These are phyloP conservation scores for Tamias sibiricus DNA, from an alignment of 2,113 vertebrate species.

Conservation along the genomic window DNA sequence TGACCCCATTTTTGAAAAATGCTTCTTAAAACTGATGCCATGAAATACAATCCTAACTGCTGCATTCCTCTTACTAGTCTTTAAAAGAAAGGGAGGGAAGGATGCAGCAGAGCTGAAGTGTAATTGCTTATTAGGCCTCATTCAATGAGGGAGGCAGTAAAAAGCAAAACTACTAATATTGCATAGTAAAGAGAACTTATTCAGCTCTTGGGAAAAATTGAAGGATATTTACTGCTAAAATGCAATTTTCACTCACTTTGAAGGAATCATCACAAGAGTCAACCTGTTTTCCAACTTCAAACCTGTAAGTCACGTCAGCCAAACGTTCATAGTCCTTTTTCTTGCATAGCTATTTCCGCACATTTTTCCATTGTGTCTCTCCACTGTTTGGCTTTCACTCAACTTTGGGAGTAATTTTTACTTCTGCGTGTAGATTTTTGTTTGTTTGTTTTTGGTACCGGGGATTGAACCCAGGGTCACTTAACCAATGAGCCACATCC, in stretches of 20 bases:
- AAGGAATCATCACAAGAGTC: slow-evolving; percentile 46
- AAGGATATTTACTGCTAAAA: slow-evolving; percentile 68
- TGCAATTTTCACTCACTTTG: slow-evolving; percentile 58
- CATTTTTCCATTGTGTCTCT: not conserved
- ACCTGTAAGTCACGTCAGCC: not conserved
- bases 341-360: not conserved
- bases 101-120: not conserved
- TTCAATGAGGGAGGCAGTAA: slow-evolving; percentile 41
- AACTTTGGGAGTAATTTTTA: not conserved
- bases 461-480: too few species aligned
- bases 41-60: not conserved
- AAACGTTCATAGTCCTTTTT: not conserved
- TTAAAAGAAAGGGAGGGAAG: not conserved
- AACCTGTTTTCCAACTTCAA: slow-evolving; percentile 36
- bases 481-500: too few species aligned
- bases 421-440: not conserved
- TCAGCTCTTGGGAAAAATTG: slow-evolving; percentile 67
- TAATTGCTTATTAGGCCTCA: slow-evolving; percentile 59
- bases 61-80: not conserved
- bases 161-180: slow-evolving; percentile 52
- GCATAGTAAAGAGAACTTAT: slow-evolving; percentile 65
- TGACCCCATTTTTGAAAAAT: not conserved
- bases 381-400: not conserved
- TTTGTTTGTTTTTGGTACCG: too few species aligned
- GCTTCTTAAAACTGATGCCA: slow-evolving; percentile 3